phyloP scores from a whole-genome alignment of 2,797 vertebrate genomes.

The Microctenopoma steveboyesi region DNA sequence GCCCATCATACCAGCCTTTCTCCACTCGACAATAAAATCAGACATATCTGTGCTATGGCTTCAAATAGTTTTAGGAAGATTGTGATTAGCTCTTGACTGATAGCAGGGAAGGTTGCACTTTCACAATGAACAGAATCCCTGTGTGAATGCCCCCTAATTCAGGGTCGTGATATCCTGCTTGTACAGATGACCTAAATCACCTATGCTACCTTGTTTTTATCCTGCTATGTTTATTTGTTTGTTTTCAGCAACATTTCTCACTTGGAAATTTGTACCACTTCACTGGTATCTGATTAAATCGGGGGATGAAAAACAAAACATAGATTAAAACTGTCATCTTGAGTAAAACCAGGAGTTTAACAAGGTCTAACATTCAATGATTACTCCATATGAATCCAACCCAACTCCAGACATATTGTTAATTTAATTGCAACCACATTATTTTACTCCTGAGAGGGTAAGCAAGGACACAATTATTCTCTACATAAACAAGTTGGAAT shows the following conservation, averaged over 20 bases:
- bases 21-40: too few species aligned
- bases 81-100: too few species aligned
- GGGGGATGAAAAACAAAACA: conserved; percentile 2
- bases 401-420: conserved; percentile 45
- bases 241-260: conserved; percentile 4
- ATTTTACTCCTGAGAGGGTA: conserved; percentile 62
- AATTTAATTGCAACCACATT: conserved; percentile 58
- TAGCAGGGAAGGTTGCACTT: too few species aligned
- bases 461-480: conserved; percentile 68
- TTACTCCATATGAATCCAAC: conserved; percentile 42
- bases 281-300: conserved; percentile 18
- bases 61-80: too few species aligned
- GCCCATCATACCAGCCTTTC: too few species aligned
- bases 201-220: not conserved
- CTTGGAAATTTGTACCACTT: conserved; percentile 14
- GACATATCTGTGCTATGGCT: too few species aligned
- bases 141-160: too few species aligned
- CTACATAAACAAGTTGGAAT: conserved; percentile 65
- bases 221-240: conserved; percentile 5
- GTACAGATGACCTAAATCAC: not conserved
- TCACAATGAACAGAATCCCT: too few species aligned
- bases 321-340: conserved; percentile 16
- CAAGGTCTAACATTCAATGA: conserved; percentile 33
- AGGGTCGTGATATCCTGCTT: not conserved
- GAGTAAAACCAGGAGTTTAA: conserved; percentile 42